A percentile compares a stretch with the other conserved stretches of the same genome.
These are phyloP conservation scores for Drosophila chauvacae DNA, from an alignment of 1,140 invertebrate genomes.

Conservation along the genomic window DNA sequence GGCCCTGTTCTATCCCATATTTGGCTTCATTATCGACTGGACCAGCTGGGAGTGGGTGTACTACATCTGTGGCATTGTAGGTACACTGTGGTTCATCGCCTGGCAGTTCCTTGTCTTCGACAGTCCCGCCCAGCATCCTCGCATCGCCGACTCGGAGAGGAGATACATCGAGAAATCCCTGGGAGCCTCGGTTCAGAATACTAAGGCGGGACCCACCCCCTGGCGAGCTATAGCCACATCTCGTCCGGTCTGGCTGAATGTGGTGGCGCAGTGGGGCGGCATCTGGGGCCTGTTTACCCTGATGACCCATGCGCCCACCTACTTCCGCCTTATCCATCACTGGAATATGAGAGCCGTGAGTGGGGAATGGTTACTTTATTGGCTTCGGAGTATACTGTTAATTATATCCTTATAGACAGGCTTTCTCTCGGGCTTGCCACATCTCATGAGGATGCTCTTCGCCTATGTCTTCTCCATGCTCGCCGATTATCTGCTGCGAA, in stretches of 20 bases:
- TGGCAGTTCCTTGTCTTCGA: slow-evolving; percentile 89
- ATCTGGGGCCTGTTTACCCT: slow-evolving; percentile 95
- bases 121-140: slow-evolving; percentile 90
- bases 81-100: slow-evolving; percentile 88
- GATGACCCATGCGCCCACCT: slow-evolving; percentile 93
- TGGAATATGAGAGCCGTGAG: slow-evolving; percentile 91
- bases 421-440: slow-evolving; percentile 88
- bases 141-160: slow-evolving; percentile 89
- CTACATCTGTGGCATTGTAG: slow-evolving; percentile 88
- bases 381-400: neutral
- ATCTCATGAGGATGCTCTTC: slow-evolving; percentile 87
- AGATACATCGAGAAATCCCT: slow-evolving; percentile 87
- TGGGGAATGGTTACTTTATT: neutral
- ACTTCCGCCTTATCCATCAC: slow-evolving; percentile 93
- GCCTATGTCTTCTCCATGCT: slow-evolving; percentile 87
- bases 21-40: slow-evolving; percentile 87
- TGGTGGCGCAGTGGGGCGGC: slow-evolving; percentile 91
- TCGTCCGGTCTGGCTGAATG: slow-evolving; percentile 91
- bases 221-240: slow-evolving; percentile 91
- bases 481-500: slow-evolving; percentile 87
- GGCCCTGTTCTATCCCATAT: slow-evolving; percentile 89
- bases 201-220: slow-evolving; percentile 86
- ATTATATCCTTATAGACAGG: slow-evolving; percentile 86
- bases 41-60: slow-evolving; percentile 92
- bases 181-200: slow-evolving; percentile 85